Base-by-base conservation (phyloP, 2,113 vertebrate genomes). In the Oryzias curvinotus region DNA sequence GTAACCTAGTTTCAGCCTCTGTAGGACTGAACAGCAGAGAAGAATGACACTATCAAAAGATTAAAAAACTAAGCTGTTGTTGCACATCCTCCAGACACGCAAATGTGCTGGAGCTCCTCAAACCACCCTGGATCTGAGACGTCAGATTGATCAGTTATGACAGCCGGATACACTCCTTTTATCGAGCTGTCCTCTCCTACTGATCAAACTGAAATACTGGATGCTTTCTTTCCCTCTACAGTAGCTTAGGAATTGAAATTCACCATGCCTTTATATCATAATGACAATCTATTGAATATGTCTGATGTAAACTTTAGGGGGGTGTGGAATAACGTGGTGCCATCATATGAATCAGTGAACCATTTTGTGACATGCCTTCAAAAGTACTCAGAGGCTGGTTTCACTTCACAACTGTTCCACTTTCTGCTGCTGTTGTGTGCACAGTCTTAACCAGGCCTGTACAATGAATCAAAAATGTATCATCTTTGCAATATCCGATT, bases 1-100 rank as follows among this genome's bases (percentile, higher is more conserved):
- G 58, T 72, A 82, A 68, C 81, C 71, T 51, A 73, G 43, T 54
- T 80, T 73, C n/a, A 23, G 42, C 72, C 19, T 25, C 52, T 62
- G 51, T 56, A 48, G 18, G 21, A 57, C 7, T 2, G 69, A 52
- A 70, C 57, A 55, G 41, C 52, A 43, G 58, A 52, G 1, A 14
- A 62, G 36, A 45, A 60, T 49, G 56, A 67, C 68, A 68, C 14
- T 6, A 47, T 16, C 7, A 47, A 57, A 41, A 52, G 51, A 52
- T 15, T 68, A 42, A 25, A 52, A 50, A 14, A 53, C 23, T 19
- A 42, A 45, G n/a, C n/a, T 17, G 47, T 57, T 77, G 59, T 62
- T 52, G 26, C 62, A 41, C 68, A 51, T 56, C 57, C 41, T 71
- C 25, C 18, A 17, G 46, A 57, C 49, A 30, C 53, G 45, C n/a